Evolutionary conservation across 2,797 vertebrate genomes (phyloP).

Genomic region (Coilia nasus): DNA sequence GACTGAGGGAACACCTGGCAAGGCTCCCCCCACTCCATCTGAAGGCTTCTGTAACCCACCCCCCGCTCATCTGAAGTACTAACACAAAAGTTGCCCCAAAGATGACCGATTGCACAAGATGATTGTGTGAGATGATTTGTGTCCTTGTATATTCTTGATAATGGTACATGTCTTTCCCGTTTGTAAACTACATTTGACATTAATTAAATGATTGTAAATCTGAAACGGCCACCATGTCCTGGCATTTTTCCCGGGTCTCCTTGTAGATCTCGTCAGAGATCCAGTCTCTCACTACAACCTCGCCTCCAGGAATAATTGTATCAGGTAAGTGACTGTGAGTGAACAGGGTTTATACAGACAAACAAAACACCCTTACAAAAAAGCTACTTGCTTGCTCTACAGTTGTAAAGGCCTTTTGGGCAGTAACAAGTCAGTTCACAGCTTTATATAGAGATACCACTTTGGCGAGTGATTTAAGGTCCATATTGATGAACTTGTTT

Average conservation of each 20-base stretch:
- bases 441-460: background rate
- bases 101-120: constrained; percentile 79
- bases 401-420: constrained; percentile 2
- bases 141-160: constrained; percentile 91
- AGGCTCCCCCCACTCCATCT: background rate
- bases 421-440: background rate
- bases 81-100: constrained; percentile 65
- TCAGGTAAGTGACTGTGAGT: constrained; percentile 18
- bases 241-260: constrained; percentile 42
- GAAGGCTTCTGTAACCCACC: constrained; percentile 25
- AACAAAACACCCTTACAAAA: background rate
- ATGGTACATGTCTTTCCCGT: constrained; percentile 91
- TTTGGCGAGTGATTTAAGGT: constrained; percentile 13
- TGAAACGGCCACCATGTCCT: constrained; percentile 58
- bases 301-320: background rate
- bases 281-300: background rate
- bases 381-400: background rate
- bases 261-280: background rate
- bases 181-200: constrained; percentile 96
- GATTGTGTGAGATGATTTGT: constrained; percentile 84
- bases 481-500: constrained; percentile 21
- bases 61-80: background rate
- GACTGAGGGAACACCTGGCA: background rate
- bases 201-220: constrained; percentile 93
- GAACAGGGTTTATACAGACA: background rate